These are phyloP conservation scores for Phylloscopus collybita DNA, from an alignment of 2,797 vertebrate genomes.

Conservation along the genomic window DNA sequence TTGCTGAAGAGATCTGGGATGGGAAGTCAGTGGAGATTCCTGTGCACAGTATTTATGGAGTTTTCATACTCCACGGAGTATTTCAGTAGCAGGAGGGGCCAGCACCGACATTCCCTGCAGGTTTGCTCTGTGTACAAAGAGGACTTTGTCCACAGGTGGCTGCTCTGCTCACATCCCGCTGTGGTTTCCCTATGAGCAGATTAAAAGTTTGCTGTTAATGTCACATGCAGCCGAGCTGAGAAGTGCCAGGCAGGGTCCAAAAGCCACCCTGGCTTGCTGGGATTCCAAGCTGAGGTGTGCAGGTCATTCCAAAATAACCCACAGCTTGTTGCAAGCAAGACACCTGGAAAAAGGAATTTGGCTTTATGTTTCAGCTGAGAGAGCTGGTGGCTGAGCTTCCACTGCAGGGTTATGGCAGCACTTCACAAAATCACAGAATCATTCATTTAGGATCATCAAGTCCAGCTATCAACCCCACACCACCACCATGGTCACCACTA, in stretches of 20 bases:
- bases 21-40: not conserved
- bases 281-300: not conserved
- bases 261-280: not conserved
- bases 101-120: accelerated
- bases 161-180: not conserved
- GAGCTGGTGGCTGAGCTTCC: not conserved
- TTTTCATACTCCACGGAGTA: not conserved
- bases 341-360: not conserved
- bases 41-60: not conserved
- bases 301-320: not conserved
- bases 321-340: accelerated
- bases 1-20: not conserved
- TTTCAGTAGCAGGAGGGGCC: not conserved
- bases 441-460: not conserved
- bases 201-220: not conserved
- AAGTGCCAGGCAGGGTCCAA: not conserved
- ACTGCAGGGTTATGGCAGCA: not conserved
- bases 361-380: not conserved
- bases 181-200: not conserved
- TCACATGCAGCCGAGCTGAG: not conserved
- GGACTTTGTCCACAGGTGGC: not conserved
- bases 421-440: not conserved
- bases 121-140: not conserved
- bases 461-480: not conserved
- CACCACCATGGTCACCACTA: not conserved